Percentiles rank a stretch among this genome's conserved stretches.
Evolutionary conservation across 1,140 invertebrate genomes (phyloP).

Genomic region (Anadara kagoshimensis): DNA sequence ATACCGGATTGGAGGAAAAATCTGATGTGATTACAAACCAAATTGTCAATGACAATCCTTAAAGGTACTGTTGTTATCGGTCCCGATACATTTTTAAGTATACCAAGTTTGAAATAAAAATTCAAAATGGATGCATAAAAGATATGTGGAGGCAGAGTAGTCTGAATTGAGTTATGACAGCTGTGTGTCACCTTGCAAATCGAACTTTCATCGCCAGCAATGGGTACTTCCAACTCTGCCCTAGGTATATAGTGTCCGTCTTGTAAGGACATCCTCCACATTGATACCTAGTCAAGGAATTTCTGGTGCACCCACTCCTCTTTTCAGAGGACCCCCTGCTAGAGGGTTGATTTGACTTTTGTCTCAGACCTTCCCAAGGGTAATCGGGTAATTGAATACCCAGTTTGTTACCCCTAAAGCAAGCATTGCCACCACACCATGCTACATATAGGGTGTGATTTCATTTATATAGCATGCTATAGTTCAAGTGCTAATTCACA

Average conservation of each 20-base stretch:
- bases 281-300: conserved; percentile 27
- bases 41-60: too few relatives aligned
- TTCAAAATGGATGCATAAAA: too few relatives aligned
- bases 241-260: conserved; percentile 43
- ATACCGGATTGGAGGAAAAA: too few relatives aligned
- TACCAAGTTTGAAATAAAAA: too few relatives aligned
- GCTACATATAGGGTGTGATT: background rate
- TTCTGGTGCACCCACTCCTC: conserved; percentile 56
- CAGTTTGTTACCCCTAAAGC: conserved; percentile 58
- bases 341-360: conserved; percentile 46
- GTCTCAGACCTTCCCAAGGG: conserved; percentile 66
- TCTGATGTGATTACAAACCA: too few relatives aligned
- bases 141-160: conserved; percentile 56
- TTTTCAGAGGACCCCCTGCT: conserved; percentile 49
- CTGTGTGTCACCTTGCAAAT: conserved; percentile 54
- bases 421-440: conserved; percentile 56
- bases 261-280: conserved; percentile 41
- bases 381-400: conserved; percentile 20
- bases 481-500: too few relatives aligned
- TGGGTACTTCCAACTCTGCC: conserved; percentile 47
- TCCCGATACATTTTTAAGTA: too few relatives aligned
- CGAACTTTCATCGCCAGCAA: conserved; percentile 54
- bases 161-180: conserved; percentile 65
- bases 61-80: too few relatives aligned
- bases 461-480: too few relatives aligned